These are phyloP conservation scores for Gonioctena quinquepunctata DNA, from an alignment of 1,140 invertebrate genomes.

Conservation along the genomic window DNA sequence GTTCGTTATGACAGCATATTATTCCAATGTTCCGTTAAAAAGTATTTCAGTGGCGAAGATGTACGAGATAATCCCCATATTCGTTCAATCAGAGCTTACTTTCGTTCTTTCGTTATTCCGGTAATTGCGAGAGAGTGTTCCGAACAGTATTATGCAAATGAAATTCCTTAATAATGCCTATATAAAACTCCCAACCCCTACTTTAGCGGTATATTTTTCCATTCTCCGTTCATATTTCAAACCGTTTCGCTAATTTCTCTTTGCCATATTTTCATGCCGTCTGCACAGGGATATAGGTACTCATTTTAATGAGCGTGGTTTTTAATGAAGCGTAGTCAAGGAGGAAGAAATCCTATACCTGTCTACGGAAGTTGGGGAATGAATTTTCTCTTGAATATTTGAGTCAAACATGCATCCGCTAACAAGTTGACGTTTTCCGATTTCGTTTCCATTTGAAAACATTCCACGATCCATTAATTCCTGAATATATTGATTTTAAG, in stretches of 20 bases:
- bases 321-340: background rate
- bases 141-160: background rate
- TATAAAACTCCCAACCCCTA: background rate
- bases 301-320: slow-evolving; percentile 1
- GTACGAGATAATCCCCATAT: no score
- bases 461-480: no score
- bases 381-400: no score
- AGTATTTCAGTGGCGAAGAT: no score
- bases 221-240: slow-evolving; percentile 22
- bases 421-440: no score
- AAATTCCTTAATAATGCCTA: background rate
- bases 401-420: no score
- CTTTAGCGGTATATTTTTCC: background rate
- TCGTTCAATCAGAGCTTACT: no score
- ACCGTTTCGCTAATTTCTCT: slow-evolving; percentile 19
- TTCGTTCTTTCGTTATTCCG: background rate
- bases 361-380: no score
- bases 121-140: background rate
- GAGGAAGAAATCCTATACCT: background rate
- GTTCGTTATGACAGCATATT: no score
- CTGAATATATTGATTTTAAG: no score
- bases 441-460: no score
- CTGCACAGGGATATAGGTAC: slow-evolving; percentile 23
- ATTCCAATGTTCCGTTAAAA: no score
- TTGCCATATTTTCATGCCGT: slow-evolving; percentile 29